phyloP scores from a whole-genome alignment of 2,797 vertebrate genomes.

The Anniella stebbinsi region DNA sequence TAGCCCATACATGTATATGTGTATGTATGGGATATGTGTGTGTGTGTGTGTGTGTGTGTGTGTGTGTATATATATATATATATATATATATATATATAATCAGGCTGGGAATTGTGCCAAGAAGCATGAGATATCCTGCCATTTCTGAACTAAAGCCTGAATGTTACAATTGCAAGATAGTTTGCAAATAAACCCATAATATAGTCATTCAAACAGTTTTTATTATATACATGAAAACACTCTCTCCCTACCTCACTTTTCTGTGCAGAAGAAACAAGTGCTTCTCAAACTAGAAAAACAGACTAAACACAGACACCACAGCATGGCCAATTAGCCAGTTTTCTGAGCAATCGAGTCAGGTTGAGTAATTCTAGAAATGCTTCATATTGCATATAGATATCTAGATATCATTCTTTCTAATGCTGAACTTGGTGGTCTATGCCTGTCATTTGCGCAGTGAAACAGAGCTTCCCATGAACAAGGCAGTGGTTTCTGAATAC shows the following conservation, averaged over 20 bases:
- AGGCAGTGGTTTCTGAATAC: not conserved
- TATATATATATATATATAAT: too few relatives aligned
- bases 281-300: constrained; percentile 44
- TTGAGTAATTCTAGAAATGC: not conserved
- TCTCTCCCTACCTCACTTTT: not conserved
- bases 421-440: not conserved
- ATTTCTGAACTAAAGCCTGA: not conserved
- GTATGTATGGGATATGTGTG: too few relatives aligned
- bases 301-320: constrained; percentile 2
- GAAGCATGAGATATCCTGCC: not conserved
- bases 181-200: constrained; percentile 6
- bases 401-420: not conserved
- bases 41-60: too few relatives aligned
- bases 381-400: constrained; percentile 5
- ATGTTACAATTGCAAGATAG: not conserved
- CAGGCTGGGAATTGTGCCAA: not conserved
- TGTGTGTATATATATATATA: not conserved
- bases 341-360: not conserved
- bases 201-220: not conserved
- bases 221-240: too few relatives aligned
- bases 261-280: not conserved
- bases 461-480: not conserved
- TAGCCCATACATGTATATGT: too few relatives aligned
- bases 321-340: not conserved
- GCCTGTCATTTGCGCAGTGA: not conserved